phyloP scores from a whole-genome alignment of 2,113 vertebrate genomes.

The Theristicus caerulescens region DNA sequence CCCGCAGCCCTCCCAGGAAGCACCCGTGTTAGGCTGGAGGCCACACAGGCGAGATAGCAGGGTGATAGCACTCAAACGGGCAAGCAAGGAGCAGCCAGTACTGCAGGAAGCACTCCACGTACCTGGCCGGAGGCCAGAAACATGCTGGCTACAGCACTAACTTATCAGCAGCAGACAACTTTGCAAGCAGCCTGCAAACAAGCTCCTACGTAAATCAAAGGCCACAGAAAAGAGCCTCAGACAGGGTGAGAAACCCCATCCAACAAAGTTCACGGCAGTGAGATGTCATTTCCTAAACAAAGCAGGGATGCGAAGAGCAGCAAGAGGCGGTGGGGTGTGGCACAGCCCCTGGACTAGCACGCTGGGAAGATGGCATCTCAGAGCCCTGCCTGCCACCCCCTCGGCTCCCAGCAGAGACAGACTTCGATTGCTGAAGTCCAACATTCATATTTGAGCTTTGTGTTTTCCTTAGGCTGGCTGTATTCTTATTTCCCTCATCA shows the following conservation, averaged over 20 bases:
- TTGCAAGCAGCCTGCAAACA: background rate
- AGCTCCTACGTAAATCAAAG: background rate
- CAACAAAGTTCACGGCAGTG: background rate
- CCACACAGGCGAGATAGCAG: accelerated
- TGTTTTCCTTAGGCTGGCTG: background rate
- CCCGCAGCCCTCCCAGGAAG: accelerated
- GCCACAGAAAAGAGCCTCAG: background rate
- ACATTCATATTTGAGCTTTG: background rate
- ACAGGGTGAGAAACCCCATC: background rate
- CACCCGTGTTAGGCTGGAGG: accelerated
- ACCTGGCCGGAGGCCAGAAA: background rate
- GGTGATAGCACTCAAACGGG: background rate
- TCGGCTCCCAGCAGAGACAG: background rate
- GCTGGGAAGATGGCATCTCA: accelerated
- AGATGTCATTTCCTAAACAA: background rate
- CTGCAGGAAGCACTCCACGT: background rate
- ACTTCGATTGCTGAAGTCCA: background rate
- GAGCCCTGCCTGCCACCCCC: background rate
- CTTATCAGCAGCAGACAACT: background rate
- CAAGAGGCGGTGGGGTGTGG: background rate
- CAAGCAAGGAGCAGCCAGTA: background rate
- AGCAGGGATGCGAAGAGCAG: background rate
- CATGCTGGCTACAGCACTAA: background rate
- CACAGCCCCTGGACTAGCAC: background rate
- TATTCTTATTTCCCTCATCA: background rate